Base-by-base conservation (phyloP, 2,888 invertebrate species). In the Beris chalybata region DNA sequence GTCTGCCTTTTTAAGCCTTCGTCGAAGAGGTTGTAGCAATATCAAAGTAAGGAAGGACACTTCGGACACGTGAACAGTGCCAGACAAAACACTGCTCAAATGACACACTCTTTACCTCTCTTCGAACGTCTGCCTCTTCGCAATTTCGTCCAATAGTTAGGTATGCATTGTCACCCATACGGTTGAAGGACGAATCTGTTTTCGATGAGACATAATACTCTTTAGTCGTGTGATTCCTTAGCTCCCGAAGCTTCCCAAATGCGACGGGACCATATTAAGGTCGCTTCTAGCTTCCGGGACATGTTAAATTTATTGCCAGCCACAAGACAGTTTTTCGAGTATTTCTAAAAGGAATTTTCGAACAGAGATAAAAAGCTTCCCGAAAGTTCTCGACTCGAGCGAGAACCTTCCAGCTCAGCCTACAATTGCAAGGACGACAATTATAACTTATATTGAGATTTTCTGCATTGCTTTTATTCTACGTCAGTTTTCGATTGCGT, bases 11-110 rank as follows among this genome's bases (percentile, higher is more conserved):
- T 38, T 5, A 5, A 38, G 7, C 38, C 38, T 38, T 7, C 9
- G 7, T 38, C 7, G 7, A 38, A 9, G 38, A 38, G 5, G 9
- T 38, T 1, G 38, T 38, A 4, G 38, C 9, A 9, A 38, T 38
- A 9, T 38, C 38, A 7, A 5, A 7, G 9, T 9, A 9, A 38
- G 38, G 38, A 38, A 38, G 38, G 38, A 38, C 38, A 38, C 48
- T 55, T 56, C 32, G 50, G 57, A 52, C 52, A 67, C 58, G 63
- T 61, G 55, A 63, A 50, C 48, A 43, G 22, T 63, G 55, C 54
- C 66, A 67, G 48, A 56, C 52, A 65, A 58, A 54, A 59, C 66
- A 59, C 44, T 31, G 15, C 29, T 55, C 61, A 43, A 67, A 63
- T 44, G 50, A 48, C 63, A 56, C 56, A 30, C 47, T 30, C 30